Evolutionary conservation across 2,888 invertebrate species (phyloP), one percentile per base, ranked within the genome.

Genomic region (Doris montereyensis): DNA sequence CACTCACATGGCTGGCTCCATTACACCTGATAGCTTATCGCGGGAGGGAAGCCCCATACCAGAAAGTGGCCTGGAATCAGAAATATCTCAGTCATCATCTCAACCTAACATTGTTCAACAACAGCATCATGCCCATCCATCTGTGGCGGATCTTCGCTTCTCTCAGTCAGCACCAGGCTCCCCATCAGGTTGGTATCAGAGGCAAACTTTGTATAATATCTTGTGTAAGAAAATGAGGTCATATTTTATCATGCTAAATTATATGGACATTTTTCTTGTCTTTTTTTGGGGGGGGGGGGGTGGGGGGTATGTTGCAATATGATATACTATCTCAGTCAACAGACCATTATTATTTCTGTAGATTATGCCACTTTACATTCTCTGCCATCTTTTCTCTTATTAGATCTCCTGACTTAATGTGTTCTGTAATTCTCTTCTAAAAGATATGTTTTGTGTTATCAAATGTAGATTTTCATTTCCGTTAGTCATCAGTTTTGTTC

Each of bases 31-130:
- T 90, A 94, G 94, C 85, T 92, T 97, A 85, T 97, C 97, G 52
- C 94, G 97, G 86, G 98, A 98, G 93, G 96, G 96, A 88, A 97
- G 97, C 80, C 98, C 98, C 0, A 95, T 95, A 84, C 96, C 96
- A 83, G 89, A 89, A 75, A 79, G 83, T 57, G 71, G 81, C 4
- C 83, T 85, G 34, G 88, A 85, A 68, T 77, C 82, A 4, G 83
- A 83, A 60, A 78, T 81, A 8, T 32, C 74, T 24, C 81, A 78
- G 35, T 72, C 77, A 13, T 41, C 74, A 8, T 35, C 72, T 0
- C 62, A 32, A 2, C 21, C 13, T 34, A 60, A 70, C 21, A 52
- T 35, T 60, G 21, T 24, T n/a, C 75, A 35, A 67, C 79, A 34
- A 58, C 28, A 62, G 34, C 82, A 58, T 65, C 81, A 77, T 52